Conservation (phyloP, 2,888 invertebrate genomes). For the Rhyacophila evoluta region DNA sequence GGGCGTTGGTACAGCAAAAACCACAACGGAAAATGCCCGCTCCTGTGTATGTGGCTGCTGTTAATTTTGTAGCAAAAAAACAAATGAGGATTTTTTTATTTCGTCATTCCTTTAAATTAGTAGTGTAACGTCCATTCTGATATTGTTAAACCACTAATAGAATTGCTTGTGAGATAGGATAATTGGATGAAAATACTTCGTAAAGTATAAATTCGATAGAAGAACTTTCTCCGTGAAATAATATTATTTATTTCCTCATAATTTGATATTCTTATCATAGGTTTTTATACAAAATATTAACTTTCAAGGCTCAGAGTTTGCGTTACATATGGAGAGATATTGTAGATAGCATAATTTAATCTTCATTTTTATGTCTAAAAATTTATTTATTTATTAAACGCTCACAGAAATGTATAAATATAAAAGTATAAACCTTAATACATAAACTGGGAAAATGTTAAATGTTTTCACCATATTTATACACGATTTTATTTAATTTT, state of each 20-base stretch:
- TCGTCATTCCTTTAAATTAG: neutral
- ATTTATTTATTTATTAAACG: too few species aligned
- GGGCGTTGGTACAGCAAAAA: conserved; percentile 12
- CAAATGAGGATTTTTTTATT: neutral
- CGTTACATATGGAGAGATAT: too few species aligned
- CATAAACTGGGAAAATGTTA: too few species aligned
- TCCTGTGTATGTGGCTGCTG: neutral
- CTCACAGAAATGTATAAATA: too few species aligned
- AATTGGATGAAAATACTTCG: neutral
- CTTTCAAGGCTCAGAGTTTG: too few species aligned
- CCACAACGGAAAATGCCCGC: neutral
- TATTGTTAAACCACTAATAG: neutral
- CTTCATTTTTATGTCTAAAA: too few species aligned
- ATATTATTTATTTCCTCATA: neutral
- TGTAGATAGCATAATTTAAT: too few species aligned
- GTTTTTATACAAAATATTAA: too few species aligned
- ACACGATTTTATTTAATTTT: too few species aligned
- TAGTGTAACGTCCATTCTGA: neutral
- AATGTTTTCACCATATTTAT: too few species aligned
- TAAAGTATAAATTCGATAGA: neutral
- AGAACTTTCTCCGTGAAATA: neutral
- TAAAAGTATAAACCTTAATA: too few species aligned
- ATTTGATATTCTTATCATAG: too few species aligned
- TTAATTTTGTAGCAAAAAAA: conserved; percentile 16
- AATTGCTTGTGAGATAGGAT: neutral